Percentiles rank a stretch among this genome's conserved stretches.
These are phyloP conservation scores for Rhynchomys soricoides DNA, from an alignment of 2,113 vertebrate species.

Conservation along the genomic window DNA sequence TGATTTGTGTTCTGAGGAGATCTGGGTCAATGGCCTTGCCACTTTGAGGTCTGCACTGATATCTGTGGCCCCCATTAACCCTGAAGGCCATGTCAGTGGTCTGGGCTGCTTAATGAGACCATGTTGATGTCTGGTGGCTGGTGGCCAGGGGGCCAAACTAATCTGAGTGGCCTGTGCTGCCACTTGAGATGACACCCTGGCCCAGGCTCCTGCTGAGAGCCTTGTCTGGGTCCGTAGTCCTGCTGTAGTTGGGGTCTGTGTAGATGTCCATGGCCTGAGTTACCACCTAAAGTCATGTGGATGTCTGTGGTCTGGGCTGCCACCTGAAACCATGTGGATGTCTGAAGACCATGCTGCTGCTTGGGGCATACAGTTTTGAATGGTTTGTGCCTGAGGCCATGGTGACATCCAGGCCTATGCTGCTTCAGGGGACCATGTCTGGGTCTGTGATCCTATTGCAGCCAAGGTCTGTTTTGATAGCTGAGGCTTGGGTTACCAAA, in stretches of 20 bases:
- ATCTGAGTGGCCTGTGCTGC: too few species aligned
- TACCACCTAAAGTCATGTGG: too few species aligned
- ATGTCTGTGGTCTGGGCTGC: too few species aligned
- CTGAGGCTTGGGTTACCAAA: neutral
- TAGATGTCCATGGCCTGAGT: neutral
- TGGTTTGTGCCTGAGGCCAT: neutral
- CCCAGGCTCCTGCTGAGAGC: neutral
- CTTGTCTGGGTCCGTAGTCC: neutral
- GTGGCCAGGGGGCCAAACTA: too few species aligned
- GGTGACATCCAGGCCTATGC: neutral
- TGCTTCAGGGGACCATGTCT: neutral
- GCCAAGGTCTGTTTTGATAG: neutral
- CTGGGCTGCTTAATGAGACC: too few species aligned
- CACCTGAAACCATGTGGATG: too few species aligned
- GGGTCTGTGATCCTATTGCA: neutral
- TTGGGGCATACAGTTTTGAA: neutral
- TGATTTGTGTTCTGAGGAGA: neutral
- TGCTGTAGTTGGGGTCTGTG: neutral
- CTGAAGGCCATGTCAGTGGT: too few species aligned
- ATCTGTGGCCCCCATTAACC: neutral
- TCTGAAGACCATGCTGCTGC: neutral
- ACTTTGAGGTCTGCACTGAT: neutral
- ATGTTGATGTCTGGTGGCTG: too few species aligned
- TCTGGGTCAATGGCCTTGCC: neutral
- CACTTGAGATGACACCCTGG: neutral